phyloP scores from a whole-genome alignment of 2,888 invertebrate genomes.

The Podotricha telesiphe region DNA sequence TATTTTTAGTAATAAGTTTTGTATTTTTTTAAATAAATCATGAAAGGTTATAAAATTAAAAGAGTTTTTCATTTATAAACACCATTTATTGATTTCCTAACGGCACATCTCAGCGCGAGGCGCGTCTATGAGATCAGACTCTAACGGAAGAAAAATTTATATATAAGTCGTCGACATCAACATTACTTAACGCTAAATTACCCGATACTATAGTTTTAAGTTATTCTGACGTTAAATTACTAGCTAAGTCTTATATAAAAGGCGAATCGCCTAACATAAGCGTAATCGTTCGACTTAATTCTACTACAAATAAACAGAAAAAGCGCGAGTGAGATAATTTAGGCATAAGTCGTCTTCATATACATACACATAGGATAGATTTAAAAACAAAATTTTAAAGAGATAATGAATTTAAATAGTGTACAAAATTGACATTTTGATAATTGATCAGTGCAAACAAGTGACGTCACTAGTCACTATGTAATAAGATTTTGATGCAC shows the following conservation, averaged over 20 bases:
- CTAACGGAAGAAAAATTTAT: constrained; percentile 61
- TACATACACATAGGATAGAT: no score
- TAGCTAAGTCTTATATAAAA: constrained; percentile 76
- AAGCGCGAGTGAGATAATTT: constrained; percentile 38
- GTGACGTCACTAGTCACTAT: no score
- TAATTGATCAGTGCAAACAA: no score
- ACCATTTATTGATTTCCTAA: constrained; percentile 76
- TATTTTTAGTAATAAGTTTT: background rate
- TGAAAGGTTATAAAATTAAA: background rate
- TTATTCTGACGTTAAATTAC: constrained; percentile 67
- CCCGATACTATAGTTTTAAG: constrained; percentile 61
- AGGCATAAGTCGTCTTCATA: no score
- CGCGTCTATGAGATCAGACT: constrained; percentile 71
- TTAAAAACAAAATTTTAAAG: no score
- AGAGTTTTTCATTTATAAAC: constrained; percentile 59
- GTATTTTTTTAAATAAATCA: constrained; percentile 25
- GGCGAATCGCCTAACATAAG: constrained; percentile 74
- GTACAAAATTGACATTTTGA: background rate
- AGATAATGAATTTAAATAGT: background rate
- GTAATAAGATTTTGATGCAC: no score
- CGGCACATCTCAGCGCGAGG: constrained; percentile 55
- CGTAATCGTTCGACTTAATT: constrained; percentile 78
- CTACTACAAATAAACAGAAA: constrained; percentile 57
- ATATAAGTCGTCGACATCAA: constrained; percentile 54
- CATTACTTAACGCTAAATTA: constrained; percentile 70